Base-by-base conservation (phyloP, 2,797 vertebrate species). In the Sebastes wilsoni region DNA sequence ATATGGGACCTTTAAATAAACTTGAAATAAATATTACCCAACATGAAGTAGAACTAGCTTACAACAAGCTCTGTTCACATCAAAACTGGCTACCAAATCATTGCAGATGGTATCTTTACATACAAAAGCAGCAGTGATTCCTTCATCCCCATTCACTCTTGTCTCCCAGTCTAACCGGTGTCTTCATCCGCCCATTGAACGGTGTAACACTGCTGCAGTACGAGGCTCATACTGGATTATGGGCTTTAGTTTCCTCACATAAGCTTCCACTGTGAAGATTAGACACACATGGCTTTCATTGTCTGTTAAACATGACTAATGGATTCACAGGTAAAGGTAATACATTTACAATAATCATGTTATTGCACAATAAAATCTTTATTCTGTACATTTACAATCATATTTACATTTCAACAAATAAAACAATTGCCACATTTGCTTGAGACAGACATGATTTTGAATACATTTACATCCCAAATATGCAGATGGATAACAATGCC, bases 181-280 rank as follows among this genome's bases (percentile, higher is more conserved):
- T 86, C 66, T 87, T 88, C 77, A 65, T 62, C 36, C 2, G 10
- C 12, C 56, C 62, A 32, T n/a, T 58, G 27, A 20, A 13, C 6
- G 38, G 7, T 73, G 27, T 36, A 25, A 69, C 32, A 54, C 38
- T 71, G 61, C 64, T 34, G 62, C 69, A 80, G n/a, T 6, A 60
- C 38, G 16, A 46, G 49, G 83, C 81, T 68, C 85, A 79, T 75
- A 79, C 30, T 79, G 90, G 94, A 95, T 96, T 95, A 95, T 56
- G 11, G 81, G 91, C 80, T 89, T 91, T 90, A 75, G 30, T 49
- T 65, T 80, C 66, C 78, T 59, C 69, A 77, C 20, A 66, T 89
- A 88, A 90, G 66, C 84, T 75, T 72, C 30, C 22, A 76, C 3
- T 22, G 36, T 56, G 55, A 68, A 62, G 80, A 87, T 84, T 81